Percentiles rank a stretch among this genome's conserved stretches.
Evolutionary conservation across 1,140 invertebrate species (phyloP).

Genomic region (Cotesia chilonis): DNA sequence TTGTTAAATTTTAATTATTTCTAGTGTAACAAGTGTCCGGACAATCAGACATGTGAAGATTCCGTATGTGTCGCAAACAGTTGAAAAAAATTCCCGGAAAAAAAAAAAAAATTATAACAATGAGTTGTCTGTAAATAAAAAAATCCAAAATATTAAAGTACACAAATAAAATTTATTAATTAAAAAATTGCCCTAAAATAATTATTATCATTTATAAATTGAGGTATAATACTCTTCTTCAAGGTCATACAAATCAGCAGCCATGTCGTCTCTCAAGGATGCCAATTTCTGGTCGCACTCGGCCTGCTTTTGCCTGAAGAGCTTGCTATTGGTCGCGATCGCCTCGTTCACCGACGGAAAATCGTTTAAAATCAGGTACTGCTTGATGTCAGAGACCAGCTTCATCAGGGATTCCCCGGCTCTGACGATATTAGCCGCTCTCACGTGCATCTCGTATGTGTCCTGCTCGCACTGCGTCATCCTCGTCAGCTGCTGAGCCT

Average conservation of each 20-base stretch:
- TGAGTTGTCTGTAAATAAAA: too few species aligned
- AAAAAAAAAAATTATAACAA: too few species aligned
- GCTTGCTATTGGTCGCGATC: slow-evolving; percentile 88
- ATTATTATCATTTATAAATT: slow-evolving; percentile 81
- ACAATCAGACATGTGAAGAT: too few species aligned
- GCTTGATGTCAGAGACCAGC: slow-evolving; percentile 94
- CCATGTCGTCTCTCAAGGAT: slow-evolving; percentile 92
- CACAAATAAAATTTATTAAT: too few species aligned
- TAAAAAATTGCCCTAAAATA: too few species aligned
- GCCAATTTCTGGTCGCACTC: slow-evolving; percentile 95
- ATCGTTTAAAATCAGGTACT: slow-evolving; percentile 96
- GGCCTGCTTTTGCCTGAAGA: slow-evolving; percentile 87
- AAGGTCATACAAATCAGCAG: slow-evolving; percentile 92
- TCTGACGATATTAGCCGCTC: slow-evolving; percentile 92
- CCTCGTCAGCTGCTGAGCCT: slow-evolving; percentile 81
- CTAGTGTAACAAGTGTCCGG: too few species aligned
- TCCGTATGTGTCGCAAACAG: too few species aligned
- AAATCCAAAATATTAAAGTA: too few species aligned
- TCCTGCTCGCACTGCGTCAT: slow-evolving; percentile 94
- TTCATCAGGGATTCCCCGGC: slow-evolving; percentile 97
- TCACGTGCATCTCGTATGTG: slow-evolving; percentile 95
- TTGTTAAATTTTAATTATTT: too few species aligned
- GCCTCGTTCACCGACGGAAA: slow-evolving; percentile 97
- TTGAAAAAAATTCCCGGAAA: too few species aligned
- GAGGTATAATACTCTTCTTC: slow-evolving; percentile 98